Conservation (phyloP, 2,113 vertebrate genomes). For the Anarhynchus alexandrinus region DNA sequence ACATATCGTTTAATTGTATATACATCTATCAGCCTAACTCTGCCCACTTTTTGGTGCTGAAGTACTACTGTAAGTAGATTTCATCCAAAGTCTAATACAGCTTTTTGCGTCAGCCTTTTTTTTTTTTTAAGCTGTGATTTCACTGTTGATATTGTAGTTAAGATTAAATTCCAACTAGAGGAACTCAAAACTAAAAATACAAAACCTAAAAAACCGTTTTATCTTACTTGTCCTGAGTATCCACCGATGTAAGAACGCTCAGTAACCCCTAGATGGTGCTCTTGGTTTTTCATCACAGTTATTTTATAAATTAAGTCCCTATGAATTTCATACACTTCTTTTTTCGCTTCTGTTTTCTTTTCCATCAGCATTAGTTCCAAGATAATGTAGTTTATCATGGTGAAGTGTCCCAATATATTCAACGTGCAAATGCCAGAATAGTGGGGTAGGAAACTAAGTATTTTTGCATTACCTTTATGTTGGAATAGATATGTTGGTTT, state of each 20-base stretch:
- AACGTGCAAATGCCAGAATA: neutral
- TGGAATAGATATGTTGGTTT: neutral
- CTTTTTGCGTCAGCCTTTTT: slow-evolving; percentile 62
- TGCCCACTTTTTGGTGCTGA: slow-evolving; percentile 77
- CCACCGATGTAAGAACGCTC: neutral
- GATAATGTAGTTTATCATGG: neutral
- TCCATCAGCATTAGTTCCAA: neutral
- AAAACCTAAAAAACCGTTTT: neutral
- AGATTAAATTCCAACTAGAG: slow-evolving; percentile 42
- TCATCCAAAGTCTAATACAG: slow-evolving; percentile 71
- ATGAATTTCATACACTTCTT: neutral
- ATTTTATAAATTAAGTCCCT: neutral
- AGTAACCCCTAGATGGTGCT: slow-evolving; percentile 72
- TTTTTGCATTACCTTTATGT: neutral
- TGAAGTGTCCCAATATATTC: neutral
- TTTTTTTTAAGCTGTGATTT: slow-evolving; percentile 55
- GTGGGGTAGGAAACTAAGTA: neutral
- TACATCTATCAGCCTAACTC: slow-evolving; percentile 71
- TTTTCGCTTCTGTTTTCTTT: neutral
- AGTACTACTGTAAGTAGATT: slow-evolving; percentile 78
- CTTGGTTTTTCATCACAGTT: slow-evolving; percentile 35
- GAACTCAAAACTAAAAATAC: slow-evolving; percentile 43
- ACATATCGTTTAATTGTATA: slow-evolving; percentile 70
- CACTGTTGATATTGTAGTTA: slow-evolving; percentile 32
- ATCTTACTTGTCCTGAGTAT: neutral